These are phyloP conservation scores for Eubasilissa regina DNA, from an alignment of 1,140 invertebrate genomes.

Conservation along the genomic window DNA sequence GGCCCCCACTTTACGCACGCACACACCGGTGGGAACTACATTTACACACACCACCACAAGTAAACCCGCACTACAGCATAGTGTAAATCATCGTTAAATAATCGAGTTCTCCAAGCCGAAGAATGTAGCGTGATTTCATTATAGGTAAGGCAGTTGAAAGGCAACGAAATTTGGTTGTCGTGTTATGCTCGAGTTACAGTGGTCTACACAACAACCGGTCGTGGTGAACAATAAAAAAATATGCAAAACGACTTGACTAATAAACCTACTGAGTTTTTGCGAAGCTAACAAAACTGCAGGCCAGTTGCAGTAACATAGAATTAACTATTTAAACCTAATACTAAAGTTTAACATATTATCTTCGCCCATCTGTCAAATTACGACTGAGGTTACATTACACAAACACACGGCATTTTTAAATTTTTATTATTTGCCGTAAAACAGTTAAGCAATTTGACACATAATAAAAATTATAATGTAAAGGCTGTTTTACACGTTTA, in stretches of 20 bases:
- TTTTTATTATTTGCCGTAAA: no score
- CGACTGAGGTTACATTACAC: no score
- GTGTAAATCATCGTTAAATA: conserved; percentile 14
- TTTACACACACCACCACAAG: neutral
- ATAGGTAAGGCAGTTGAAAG: neutral
- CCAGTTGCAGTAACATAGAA: no score
- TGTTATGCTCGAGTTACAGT: neutral
- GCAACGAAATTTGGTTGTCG: neutral
- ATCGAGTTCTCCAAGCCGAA: conserved; percentile 11
- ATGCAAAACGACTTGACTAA: neutral
- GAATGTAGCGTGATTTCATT: conserved; percentile 19
- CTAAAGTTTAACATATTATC: no score
- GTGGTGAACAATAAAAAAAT: neutral
- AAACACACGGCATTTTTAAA: no score
- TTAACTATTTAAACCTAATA: no score
- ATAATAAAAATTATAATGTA: no score
- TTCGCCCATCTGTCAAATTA: no score
- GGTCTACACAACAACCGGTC: neutral
- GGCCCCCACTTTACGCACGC: conserved; percentile 19
- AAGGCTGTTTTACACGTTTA: no score
- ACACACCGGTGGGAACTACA: neutral
- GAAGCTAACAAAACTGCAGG: no score
- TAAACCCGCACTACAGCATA: neutral
- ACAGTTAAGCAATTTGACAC: no score
- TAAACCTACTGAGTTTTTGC: no score